These are phyloP conservation scores for Ephestia elutella DNA, from an alignment of 1,140 invertebrate species.

Conservation along the genomic window DNA sequence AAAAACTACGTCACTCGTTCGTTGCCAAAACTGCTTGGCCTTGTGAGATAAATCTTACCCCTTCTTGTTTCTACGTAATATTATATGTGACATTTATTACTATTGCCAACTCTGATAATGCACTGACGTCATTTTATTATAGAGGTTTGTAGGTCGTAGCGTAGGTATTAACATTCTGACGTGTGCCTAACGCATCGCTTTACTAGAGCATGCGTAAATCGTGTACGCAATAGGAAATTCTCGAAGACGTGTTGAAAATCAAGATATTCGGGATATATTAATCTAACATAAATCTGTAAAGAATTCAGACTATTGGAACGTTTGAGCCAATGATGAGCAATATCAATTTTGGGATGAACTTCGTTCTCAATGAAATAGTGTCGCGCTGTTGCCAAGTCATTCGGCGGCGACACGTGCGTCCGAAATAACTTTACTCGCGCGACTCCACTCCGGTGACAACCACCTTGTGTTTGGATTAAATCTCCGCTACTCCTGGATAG, in stretches of 20 bases:
- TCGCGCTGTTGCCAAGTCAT: conserved; percentile 52
- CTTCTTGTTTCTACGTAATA: neutral
- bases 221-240: neutral
- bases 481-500: conserved; percentile 40
- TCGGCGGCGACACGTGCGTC: conserved; percentile 39
- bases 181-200: neutral
- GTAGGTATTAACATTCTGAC: neutral
- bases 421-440: conserved; percentile 39
- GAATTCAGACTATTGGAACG: no score
- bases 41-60: neutral
- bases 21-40: neutral
- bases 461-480: conserved; percentile 12
- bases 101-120: neutral
- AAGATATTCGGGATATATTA: no score
- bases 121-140: neutral
- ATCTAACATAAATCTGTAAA: no score
- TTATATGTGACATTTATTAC: neutral
- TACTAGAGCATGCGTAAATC: neutral
- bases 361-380: conserved; percentile 52
- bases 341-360: conserved; percentile 39
- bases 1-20: neutral
- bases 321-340: conserved; percentile 1
- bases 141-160: neutral
- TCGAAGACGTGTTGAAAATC: neutral
- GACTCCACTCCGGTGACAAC: conserved; percentile 8